A percentile compares a stretch with the other conserved stretches of the same genome.
These are phyloP conservation scores for Diabrotica virgifera DNA, from an alignment of 1,140 invertebrate genomes.

Conservation along the genomic window DNA sequence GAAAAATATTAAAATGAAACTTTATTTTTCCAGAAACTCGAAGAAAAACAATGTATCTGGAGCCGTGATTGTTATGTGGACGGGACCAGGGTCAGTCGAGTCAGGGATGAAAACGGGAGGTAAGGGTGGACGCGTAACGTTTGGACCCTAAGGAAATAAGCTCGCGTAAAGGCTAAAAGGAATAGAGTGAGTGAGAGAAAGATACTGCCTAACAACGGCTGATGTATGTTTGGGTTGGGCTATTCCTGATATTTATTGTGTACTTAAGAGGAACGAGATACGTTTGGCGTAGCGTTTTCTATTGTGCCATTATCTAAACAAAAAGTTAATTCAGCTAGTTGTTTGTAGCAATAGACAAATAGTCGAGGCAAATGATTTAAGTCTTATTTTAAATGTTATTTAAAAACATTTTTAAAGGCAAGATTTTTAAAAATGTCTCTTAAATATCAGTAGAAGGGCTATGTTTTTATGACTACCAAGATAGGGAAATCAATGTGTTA, in stretches of 20 bases:
- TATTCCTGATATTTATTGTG: conserved; percentile 44
- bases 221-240: conserved; percentile 40
- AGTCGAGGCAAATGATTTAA: conserved; percentile 7
- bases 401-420: no score
- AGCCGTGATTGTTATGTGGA: neutral
- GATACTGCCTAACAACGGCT: conserved; percentile 20
- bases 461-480: no score
- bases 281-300: neutral
- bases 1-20: no score
- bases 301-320: conserved; percentile 19
- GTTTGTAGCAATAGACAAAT: neutral
- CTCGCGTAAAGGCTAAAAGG: conserved; percentile 27
- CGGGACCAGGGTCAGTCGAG: neutral
- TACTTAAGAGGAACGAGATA: conserved; percentile 40
- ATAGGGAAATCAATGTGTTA: no score
- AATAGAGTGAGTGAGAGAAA: conserved; percentile 1
- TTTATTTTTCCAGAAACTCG: neutral
- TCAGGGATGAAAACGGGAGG: neutral
- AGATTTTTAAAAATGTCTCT: no score
- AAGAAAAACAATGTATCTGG: neutral
- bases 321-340: conserved; percentile 16
- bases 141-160: conserved; percentile 41
- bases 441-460: no score
- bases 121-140: conserved; percentile 30
- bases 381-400: no score